These are phyloP conservation scores for Prunella strophiata DNA, from an alignment of 2,797 vertebrate species.

Conservation along the genomic window DNA sequence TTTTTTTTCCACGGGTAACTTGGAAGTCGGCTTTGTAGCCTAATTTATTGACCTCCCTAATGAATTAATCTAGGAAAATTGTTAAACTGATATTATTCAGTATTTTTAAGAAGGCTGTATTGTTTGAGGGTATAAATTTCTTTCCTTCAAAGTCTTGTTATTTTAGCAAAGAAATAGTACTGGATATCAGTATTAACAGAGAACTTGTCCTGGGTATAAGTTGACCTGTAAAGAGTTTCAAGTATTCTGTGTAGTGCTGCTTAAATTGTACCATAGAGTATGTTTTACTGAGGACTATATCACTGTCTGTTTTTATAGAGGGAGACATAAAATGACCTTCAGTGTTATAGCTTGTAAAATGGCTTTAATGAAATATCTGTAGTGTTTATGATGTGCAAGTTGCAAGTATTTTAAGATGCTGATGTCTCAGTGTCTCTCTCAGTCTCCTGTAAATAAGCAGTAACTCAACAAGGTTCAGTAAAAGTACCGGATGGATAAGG, in stretches of 20 bases:
- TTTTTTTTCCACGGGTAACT: background rate
- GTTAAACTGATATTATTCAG: background rate
- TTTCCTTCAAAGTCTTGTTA: background rate
- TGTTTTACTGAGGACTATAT: background rate
- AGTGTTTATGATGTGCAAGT: background rate
- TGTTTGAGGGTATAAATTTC: background rate
- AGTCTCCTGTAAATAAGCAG: background rate
- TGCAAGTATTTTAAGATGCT: background rate
- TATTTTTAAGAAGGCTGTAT: background rate
- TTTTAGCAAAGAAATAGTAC: background rate
- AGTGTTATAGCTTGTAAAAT: background rate
- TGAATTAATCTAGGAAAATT: background rate
- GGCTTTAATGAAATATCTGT: background rate
- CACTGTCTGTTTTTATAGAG: background rate
- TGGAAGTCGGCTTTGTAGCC: background rate
- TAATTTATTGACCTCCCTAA: background rate
- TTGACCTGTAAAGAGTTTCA: background rate
- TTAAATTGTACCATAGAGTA: rapidly evolving
- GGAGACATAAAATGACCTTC: background rate
- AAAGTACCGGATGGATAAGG: background rate
- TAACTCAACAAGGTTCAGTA: background rate
- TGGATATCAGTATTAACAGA: background rate
- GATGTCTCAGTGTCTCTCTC: background rate
- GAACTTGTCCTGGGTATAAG: background rate
- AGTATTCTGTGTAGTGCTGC: background rate